These are phyloP conservation scores for Thalassarche chlororhynchos DNA, from an alignment of 2,113 vertebrate species.

Conservation along the genomic window DNA sequence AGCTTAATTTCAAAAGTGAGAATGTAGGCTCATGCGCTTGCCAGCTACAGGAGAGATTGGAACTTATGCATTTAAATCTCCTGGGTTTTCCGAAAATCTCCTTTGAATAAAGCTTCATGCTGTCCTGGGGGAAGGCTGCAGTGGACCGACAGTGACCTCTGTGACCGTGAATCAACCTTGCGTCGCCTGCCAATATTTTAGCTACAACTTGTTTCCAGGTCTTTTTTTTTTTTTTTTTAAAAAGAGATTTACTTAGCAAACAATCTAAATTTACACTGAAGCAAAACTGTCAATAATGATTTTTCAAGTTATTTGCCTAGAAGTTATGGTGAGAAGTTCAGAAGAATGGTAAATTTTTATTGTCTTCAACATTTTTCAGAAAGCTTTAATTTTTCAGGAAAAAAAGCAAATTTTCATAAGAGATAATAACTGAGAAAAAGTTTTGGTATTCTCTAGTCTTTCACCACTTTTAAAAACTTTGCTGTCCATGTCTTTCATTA, in stretches of 20 bases:
- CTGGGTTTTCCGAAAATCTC: neutral
- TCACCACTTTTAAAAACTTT: neutral
- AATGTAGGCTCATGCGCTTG: neutral
- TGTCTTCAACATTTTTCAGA: neutral
- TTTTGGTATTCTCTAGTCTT: neutral
- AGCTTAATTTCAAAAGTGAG: constrained; percentile 3
- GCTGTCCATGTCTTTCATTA: neutral
- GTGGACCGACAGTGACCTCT: neutral
- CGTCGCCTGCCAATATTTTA: neutral
- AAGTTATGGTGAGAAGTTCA: neutral
- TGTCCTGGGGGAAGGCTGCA: neutral
- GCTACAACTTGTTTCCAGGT: neutral
- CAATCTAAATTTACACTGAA: neutral
- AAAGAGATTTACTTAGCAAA: neutral
- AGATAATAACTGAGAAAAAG: neutral
- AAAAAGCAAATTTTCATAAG: neutral
- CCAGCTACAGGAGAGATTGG: constrained; percentile 6
- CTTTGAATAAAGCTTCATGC: neutral
- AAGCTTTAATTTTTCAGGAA: neutral
- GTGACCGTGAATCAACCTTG: neutral
- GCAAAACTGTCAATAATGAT: neutral
- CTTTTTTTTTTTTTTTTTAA: neutral
- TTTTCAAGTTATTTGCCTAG: neutral
- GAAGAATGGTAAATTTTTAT: neutral
- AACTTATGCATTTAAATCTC: constrained; percentile 40